Conservation (phyloP, 2,797 vertebrate genomes). For the Phrynocephalus forsythii region DNA sequence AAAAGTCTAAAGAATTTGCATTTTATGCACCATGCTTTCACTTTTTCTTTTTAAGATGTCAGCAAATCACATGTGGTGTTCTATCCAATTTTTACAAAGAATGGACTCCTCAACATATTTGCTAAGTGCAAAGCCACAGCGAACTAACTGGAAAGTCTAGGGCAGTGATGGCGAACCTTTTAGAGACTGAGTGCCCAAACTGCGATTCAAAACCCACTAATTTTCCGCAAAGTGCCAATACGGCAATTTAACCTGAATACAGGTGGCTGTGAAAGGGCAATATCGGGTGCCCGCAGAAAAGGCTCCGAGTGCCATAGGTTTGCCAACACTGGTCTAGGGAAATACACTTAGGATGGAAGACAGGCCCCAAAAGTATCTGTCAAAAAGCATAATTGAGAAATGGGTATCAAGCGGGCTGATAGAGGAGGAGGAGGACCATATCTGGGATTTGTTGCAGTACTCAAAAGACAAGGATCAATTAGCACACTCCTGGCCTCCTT, state of each 20-base stretch:
- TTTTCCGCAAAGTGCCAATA: no score
- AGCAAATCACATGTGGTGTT: no score
- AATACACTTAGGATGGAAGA: background rate
- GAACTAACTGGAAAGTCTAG: background rate
- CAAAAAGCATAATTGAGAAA: conserved; percentile 21
- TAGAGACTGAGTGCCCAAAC: no score
- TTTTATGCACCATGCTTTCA: no score
- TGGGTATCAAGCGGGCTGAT: conserved; percentile 16
- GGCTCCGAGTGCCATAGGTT: no score
- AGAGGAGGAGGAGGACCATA: background rate
- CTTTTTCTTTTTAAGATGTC: background rate
- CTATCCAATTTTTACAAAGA: background rate
- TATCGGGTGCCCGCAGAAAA: no score
- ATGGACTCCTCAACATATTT: background rate
- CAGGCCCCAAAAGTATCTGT: background rate
- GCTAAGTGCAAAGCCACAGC: background rate
- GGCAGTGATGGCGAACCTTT: no score
- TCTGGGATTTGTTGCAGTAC: conserved; percentile 13
- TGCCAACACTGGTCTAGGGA: background rate
- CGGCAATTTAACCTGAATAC: no score
- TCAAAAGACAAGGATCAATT: conserved; percentile 31
- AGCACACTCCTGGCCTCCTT: background rate
- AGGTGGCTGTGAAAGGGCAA: no score
- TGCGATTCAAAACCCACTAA: no score
- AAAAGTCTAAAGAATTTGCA: background rate